Base-by-base conservation (phyloP, 2,888 invertebrate genomes). In the Leucophenga montana region DNA sequence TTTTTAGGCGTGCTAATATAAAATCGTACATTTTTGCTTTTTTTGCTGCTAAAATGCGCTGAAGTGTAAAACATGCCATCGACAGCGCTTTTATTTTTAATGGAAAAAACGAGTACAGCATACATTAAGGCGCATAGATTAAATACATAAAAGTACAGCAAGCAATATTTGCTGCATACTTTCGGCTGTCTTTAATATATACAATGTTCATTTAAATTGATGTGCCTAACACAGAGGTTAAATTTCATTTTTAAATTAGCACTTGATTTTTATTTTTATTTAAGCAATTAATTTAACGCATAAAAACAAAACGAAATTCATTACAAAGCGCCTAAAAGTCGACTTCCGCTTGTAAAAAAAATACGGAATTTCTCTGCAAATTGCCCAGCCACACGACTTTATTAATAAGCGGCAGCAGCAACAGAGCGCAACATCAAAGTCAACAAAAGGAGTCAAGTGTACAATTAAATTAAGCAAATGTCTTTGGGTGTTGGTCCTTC, bases 51-150 rank as follows among this genome's bases (percentile, higher is more conserved):
- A n/a, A n/a, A n/a, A 33, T 69, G 78, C 78, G 72, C 66, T 77
- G 73, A 80, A 78, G 78, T 78, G 80, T 79, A 73, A 78, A 78
- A 78, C 78, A 77, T 78, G 78, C 79, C 78, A 78, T 79, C 78
- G 75, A 72, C 77, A 77, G 16, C 33, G 33, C n/a, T n/a, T n/a
- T 33, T 46, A 20, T 76, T 80, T 77, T 78, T 78, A 78, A 78
- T 80, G 80, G 80, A 78, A 33, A 33, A 33, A 33, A 33, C 33
- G 8, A 33, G 33, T 33, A 33, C 33, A 33, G 33, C 33, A 79
- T 80, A 27, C 27, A 56, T 14, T 22, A 22, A 22, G 14, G 56
- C 27, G 27, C 11, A 62, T 46, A 33, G 14, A 39, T 59, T 59
- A 33, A 59, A 59, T 33, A 53, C n/a, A n/a, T 59, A 20, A n/a